Percentiles rank a stretch among this genome's conserved stretches.
phyloP scores from a whole-genome alignment of 2,888 invertebrate species.

The Gnatocerus cornutus region DNA sequence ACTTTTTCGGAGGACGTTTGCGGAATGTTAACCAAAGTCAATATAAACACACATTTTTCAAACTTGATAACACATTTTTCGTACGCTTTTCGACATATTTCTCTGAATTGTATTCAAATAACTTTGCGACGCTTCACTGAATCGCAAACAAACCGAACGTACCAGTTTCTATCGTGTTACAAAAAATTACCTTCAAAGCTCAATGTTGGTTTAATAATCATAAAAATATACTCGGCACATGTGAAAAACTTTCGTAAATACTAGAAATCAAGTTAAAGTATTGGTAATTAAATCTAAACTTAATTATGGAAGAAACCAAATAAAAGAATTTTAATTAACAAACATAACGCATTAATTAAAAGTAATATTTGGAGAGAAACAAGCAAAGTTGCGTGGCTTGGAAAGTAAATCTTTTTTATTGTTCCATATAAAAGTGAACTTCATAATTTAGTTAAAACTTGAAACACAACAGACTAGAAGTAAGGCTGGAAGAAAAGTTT shows the following conservation, averaged over 20 bases:
- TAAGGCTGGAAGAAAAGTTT: conserved; percentile 51
- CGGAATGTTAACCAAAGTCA: conserved; percentile 61
- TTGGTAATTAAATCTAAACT: conserved; percentile 18
- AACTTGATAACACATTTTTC: conserved; percentile 57
- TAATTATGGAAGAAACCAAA: conserved; percentile 8
- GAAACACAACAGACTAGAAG: conserved; percentile 54
- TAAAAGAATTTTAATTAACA: conserved; percentile 27
- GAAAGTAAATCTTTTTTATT: conserved; percentile 56
- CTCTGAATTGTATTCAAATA: conserved; percentile 46
- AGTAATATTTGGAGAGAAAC: conserved; percentile 4
- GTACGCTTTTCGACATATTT: conserved; percentile 45
- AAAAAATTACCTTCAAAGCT: background rate
- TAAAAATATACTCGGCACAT: background rate
- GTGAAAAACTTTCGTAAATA: background rate
- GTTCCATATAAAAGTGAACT: conserved; percentile 57
- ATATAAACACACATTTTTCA: conserved; percentile 64
- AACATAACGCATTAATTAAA: conserved; percentile 21
- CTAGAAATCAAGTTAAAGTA: background rate
- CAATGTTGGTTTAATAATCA: no score
- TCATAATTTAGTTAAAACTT: conserved; percentile 60
- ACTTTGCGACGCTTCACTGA: conserved; percentile 31
- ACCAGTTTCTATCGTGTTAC: conserved; percentile 6
- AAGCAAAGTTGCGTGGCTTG: background rate
- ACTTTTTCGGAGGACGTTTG: conserved; percentile 59
- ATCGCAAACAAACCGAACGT: conserved; percentile 34